Evolutionary conservation across 2,113 vertebrate species (phyloP), one percentile per base, ranked within the genome.

Genomic region (Tragelaphus buxtoni): DNA sequence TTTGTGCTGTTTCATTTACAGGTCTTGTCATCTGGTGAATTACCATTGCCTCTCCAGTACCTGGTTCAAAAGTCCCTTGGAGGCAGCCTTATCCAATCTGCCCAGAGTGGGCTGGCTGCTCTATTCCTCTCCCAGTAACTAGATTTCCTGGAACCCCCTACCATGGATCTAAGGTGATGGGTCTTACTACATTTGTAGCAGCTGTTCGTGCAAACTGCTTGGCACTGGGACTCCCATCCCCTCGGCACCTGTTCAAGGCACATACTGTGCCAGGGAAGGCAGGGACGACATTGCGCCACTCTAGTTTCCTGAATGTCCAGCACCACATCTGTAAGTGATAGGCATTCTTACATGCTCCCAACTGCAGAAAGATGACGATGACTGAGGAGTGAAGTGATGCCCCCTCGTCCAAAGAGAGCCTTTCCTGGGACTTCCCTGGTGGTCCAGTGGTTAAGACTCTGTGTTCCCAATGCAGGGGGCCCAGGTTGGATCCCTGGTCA

Each of bases 331-430:
- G 14, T 1, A 18, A 28, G 4, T 32, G 49, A 9, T 0, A 47
- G 72, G 2, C 16, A 26, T 55, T 35, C 69, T 49, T 9, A 22
- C 0, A 16, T 7, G 35, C 49, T 32, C 3, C 24, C 28, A 2
- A 4, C 9, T 32, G 7, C 1, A 3, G 58, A 35, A 49, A 35
- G 35, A 56, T 9, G 39, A n/a, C 0, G 4, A 58, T 0, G 14
- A 32, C 60, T 84, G 42, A 53, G 20, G 51, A 84, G 56, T 26
- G 4, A 24, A 47, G 7, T 45, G 17, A 32, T 8, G 12, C 26
- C 28, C 35, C 9, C 22, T 39, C 42, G 72, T 45, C 28, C 65
- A 51, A 35, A n/a, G 6, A 12, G 22, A 42, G 39, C 22, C 39
- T 26, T 42, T 74, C 69, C 69, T 42, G 69, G 35, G 35, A 7